Evolutionary conservation across 2,797 vertebrate genomes (phyloP), one percentile per base, ranked within the genome.

Genomic region (Neoniphon sammara): DNA sequence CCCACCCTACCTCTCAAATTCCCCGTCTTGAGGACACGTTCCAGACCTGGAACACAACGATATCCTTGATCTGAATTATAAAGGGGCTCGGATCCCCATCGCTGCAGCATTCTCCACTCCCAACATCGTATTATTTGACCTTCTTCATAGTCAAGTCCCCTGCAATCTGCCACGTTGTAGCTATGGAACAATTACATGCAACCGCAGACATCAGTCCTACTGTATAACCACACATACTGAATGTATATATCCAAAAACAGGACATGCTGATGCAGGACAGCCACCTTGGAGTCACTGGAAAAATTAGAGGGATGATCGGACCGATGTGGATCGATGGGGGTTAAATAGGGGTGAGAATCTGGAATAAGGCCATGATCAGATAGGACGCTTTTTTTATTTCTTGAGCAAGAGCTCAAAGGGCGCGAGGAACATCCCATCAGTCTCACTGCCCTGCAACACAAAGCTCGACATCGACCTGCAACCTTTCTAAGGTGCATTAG

Each of bases 151-250:
- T 74, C 17, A 4, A 73, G 7, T 20, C 25, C 72, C 67, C 68
- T 21, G 6, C 23, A 62, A 52, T 68, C 79, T 78, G 72, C 66
- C 49, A n/a, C 62, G 62, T 71, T 73, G 82, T 78, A 72, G 74
- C 84, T 57, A 59, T 31, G 42, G 64, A 76, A 73, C 39, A 18
- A 69, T 21, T 60, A 58, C 44, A 34, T 68, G 25, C 15, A 36
- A 56, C 30, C n/a, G 36, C 66, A 68, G 55, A 61, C 60, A 65
- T 81, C 65, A 39, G 55, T 72, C 72, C 81, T 66, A 71, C 78
- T 80, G 78, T 80, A 75, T 66, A 77, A 86, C 84, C 84, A 88
- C 83, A 80, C 81, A 70, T 73, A 71, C 75, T 90, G 91, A 93
- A 91, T 91, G 90, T 91, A 91, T 66, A 78, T 65, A 79, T 61